Conservation (phyloP, 2,113 vertebrate species). For the Scartelaos histophorus region DNA sequence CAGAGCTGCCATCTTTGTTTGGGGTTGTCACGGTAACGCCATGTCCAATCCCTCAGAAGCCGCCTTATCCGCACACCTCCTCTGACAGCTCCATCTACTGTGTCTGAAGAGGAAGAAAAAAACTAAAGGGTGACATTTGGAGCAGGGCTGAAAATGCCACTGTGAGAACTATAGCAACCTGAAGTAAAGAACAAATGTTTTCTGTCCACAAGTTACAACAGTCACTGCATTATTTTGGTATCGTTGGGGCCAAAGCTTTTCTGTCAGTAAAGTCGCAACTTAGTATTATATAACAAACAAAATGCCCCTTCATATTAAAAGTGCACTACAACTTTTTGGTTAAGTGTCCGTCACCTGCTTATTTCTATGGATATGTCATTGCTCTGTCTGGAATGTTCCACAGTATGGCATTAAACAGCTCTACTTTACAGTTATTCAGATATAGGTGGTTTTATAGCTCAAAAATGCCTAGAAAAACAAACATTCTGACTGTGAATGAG, state of each 20-base stretch:
- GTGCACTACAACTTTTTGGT: too few relatives aligned
- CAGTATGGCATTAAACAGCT: too few relatives aligned
- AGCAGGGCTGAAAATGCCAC: background rate
- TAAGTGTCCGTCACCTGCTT: too few relatives aligned
- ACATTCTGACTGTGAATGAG: too few relatives aligned
- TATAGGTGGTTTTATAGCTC: too few relatives aligned
- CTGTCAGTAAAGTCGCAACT: background rate
- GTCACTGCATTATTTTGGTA: background rate
- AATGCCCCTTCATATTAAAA: too few relatives aligned
- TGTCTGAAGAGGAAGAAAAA: background rate
- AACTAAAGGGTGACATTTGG: conserved; percentile 1
- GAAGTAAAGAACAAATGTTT: background rate
- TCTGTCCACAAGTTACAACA: background rate
- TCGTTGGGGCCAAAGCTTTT: background rate
- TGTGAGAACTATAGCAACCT: background rate
- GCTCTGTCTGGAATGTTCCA: too few relatives aligned
- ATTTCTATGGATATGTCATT: too few relatives aligned
- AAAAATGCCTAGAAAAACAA: too few relatives aligned
- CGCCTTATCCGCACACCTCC: background rate
- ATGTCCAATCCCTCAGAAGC: background rate
- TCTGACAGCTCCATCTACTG: conserved; percentile 5
- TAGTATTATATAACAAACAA: background rate
- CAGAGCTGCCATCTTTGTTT: background rate
- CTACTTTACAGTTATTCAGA: too few relatives aligned
- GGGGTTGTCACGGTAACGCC: background rate